phyloP scores from a whole-genome alignment of 2,113 vertebrate species.

The Recurvirostra avosetta region DNA sequence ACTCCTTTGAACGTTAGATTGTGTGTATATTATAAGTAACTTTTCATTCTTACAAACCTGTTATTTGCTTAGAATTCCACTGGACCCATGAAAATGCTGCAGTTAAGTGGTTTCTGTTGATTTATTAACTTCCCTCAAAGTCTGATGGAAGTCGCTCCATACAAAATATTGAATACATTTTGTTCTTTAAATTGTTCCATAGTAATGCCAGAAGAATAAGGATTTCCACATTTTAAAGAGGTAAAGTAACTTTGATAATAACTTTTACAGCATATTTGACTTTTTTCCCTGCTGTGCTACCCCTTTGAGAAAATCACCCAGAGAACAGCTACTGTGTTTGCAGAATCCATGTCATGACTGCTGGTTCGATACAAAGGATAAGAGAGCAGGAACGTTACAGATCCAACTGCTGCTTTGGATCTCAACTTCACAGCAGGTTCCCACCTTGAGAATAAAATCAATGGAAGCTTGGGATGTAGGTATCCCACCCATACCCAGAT shows the following conservation, averaged over 20 bases:
- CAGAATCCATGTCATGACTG: neutral
- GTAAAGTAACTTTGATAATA: slow-evolving; percentile 8
- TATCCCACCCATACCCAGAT: neutral
- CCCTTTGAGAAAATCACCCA: neutral
- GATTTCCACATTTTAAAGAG: slow-evolving; percentile 37
- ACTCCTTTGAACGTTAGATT: slow-evolving; percentile 72
- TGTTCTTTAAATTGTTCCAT: slow-evolving; percentile 5
- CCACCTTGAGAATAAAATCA: neutral
- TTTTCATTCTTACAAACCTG: slow-evolving; percentile 71
- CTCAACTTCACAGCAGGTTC: neutral
- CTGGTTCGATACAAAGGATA: neutral
- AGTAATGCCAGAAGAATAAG: slow-evolving; percentile 16
- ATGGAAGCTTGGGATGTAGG: neutral
- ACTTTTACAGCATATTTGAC: neutral
- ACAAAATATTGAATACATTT: slow-evolving; percentile 56
- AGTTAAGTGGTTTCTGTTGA: slow-evolving; percentile 72
- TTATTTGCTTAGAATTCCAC: slow-evolving; percentile 77
- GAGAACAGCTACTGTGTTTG: neutral
- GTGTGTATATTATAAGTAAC: slow-evolving; percentile 65
- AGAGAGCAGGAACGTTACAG: neutral
- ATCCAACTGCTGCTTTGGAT: neutral
- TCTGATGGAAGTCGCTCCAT: slow-evolving; percentile 46
- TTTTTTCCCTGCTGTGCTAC: neutral
- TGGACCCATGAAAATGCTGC: slow-evolving; percentile 74
- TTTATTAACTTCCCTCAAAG: slow-evolving; percentile 70